Conservation (phyloP, 2,797 vertebrate genomes). For the Enteromius unitaeniatus region DNA sequence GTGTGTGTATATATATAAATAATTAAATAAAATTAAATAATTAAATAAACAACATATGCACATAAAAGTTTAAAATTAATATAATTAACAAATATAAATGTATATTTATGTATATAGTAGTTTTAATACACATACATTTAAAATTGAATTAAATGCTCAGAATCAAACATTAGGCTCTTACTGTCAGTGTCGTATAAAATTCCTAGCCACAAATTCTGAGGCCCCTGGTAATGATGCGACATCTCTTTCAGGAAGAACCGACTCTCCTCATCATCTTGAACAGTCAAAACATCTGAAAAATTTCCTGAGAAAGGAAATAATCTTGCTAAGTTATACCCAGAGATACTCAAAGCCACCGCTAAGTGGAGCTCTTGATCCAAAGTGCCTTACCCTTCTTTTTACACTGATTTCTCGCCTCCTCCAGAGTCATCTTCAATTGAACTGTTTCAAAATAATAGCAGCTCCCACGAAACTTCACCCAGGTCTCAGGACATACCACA, state of each 20-base stretch:
- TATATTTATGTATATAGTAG: not conserved
- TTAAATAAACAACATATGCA: not conserved
- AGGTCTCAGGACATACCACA: constrained; percentile 83
- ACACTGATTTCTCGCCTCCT: constrained; percentile 87
- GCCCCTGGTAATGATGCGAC: constrained; percentile 75
- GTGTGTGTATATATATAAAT: not conserved
- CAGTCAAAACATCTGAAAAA: constrained; percentile 87
- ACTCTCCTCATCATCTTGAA: constrained; percentile 86
- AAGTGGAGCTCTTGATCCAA: not conserved
- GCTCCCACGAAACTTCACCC: constrained; percentile 87
- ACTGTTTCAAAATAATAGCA: constrained; percentile 93
- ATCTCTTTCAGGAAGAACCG: constrained; percentile 87
- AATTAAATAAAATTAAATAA: not conserved
- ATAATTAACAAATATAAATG: not conserved
- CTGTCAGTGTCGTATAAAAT: constrained; percentile 80
- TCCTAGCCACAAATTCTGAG: constrained; percentile 88
- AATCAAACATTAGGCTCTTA: constrained; percentile 72
- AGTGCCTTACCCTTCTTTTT: constrained; percentile 83
- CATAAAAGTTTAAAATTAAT: not conserved
- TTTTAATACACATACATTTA: not conserved
- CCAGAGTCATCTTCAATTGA: constrained; percentile 80
- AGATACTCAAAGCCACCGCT: not conserved
- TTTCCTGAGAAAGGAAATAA: constrained; percentile 69
- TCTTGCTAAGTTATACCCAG: not conserved
- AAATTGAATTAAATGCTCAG: not conserved